A percentile compares a stretch with the other conserved stretches of the same genome.
phyloP scores from a whole-genome alignment of 2,888 invertebrate genomes.

The Drosophila incognita region DNA sequence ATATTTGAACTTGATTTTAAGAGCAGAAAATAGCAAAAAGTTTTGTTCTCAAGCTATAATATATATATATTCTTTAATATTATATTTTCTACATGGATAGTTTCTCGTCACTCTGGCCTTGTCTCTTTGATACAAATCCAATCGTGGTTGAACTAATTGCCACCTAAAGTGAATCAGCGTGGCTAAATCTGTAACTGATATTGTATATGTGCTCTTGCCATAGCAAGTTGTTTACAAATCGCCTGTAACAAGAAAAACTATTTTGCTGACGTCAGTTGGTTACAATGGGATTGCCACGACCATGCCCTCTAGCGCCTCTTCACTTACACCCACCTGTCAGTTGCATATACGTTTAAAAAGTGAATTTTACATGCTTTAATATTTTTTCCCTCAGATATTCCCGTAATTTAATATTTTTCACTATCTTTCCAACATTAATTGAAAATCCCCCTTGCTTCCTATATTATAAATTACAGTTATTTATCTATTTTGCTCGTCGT shows the following conservation, averaged over 20 bases:
- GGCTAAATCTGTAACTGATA: constrained; percentile 27
- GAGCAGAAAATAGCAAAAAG: constrained; percentile 2
- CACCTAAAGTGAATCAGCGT: constrained; percentile 29
- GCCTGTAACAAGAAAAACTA: constrained; percentile 29
- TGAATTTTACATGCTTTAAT: constrained; percentile 35
- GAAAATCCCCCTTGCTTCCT: constrained; percentile 23
- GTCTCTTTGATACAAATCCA: constrained; percentile 41
- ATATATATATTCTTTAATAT: background rate
- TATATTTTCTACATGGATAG: background rate
- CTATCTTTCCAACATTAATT: constrained; percentile 21
- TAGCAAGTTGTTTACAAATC: constrained; percentile 56
- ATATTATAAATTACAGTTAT: constrained; percentile 20
- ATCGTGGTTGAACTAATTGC: constrained; percentile 34
- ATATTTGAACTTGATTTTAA: constrained; percentile 55
- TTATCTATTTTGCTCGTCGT: constrained; percentile 26
- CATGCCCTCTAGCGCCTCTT: constrained; percentile 15
- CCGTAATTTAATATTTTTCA: constrained; percentile 27
- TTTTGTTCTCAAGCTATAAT: background rate
- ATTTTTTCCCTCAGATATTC: constrained; percentile 20
- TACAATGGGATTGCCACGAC: constrained; percentile 29
- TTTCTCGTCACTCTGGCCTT: background rate
- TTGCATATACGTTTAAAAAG: constrained; percentile 43
- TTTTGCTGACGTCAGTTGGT: constrained; percentile 47
- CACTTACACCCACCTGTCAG: constrained; percentile 36
- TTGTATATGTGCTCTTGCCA: constrained; percentile 18